Base-by-base conservation (phyloP, 2,888 invertebrate genomes). In the Lampropteryx suffumata region DNA sequence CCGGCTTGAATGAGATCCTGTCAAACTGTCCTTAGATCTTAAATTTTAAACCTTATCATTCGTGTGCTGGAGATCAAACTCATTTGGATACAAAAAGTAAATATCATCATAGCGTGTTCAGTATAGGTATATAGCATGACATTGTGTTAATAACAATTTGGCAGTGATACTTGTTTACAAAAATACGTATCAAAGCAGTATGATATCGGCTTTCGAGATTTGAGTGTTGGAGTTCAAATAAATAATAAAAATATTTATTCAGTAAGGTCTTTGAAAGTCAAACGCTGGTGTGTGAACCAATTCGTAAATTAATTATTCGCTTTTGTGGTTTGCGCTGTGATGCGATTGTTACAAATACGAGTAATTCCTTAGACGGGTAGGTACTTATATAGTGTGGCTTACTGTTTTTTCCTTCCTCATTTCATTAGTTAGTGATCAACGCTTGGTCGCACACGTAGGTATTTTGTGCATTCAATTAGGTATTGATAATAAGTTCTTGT, bases 41-140 rank as follows among this genome's bases (percentile, higher is more conserved):
- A 12, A 3, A 40, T 27, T 50, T 28, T 33, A 27, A 42, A 49
- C 55, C 28, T 13, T 60, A 50, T 14, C 43, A 1, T 2, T 2
- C 0, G 7, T 3, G 0, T 0, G 0, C 8, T 39, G 29, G 42
- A 42, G 50, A 11, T 24, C 5, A 13, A 24, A 34, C 47, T 57
- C 10, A 34, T 40, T n/a, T 52, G 42, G 6, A 14, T n/a, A 26
- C 24, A 40, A 60, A 60, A 60, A 57, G 55, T 60, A 51, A 60
- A 57, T 60, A 60, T 60, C 60, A 60, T 54, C 26, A 14, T 17
- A 17, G 2, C 3, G 17, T 17, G 4, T 3, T 17, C 10, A 11
- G 4, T 29, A 11, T 29, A n/a, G 13, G 3, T 24, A 12, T 1
- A 4, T 11, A 8, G 26, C 14, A 42, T 6, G 13, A 2, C 11